Evolutionary conservation across 2,888 invertebrate genomes (phyloP).

Genomic region (Drosophila vallismaia): DNA sequence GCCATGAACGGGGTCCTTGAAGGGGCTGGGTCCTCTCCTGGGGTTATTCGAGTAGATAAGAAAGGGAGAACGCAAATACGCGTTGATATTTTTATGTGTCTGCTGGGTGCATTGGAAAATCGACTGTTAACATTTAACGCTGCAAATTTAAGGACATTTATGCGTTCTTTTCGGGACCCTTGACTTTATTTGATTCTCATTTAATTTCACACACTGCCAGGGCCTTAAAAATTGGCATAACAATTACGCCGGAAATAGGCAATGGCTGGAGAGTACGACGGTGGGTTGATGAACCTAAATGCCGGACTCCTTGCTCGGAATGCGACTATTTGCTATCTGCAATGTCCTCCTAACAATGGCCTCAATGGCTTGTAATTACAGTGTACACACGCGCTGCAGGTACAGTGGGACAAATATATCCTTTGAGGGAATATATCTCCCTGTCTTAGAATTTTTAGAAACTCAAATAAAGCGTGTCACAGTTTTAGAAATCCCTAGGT

Average conservation of each 20-base stretch:
- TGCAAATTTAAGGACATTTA: conserved; percentile 72
- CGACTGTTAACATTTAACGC: conserved; percentile 77
- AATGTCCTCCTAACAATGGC: conserved; percentile 67
- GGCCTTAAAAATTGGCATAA: conserved; percentile 70
- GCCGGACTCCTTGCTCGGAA: conserved; percentile 25
- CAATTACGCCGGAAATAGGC: conserved; percentile 72
- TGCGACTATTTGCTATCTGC: conserved; percentile 59
- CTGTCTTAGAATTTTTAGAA: too few species aligned
- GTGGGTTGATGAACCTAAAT: conserved; percentile 7
- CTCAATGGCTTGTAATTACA: conserved; percentile 74
- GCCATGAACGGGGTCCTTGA: background rate
- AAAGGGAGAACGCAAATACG: conserved; percentile 66
- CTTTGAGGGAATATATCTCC: too few species aligned
- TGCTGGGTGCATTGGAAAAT: conserved; percentile 61
- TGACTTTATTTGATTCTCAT: conserved; percentile 73
- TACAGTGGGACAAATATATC: conserved; percentile 11
- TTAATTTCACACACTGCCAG: conserved; percentile 65
- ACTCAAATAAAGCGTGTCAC: too few species aligned
- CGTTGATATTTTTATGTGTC: conserved; percentile 69
- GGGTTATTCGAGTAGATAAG: conserved; percentile 31
- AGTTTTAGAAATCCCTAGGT: too few species aligned
- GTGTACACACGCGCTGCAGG: conserved; percentile 36
- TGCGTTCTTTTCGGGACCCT: conserved; percentile 46
- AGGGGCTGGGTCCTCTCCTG: conserved; percentile 19
- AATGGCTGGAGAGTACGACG: conserved; percentile 28